A percentile compares a stretch with the other conserved stretches of the same genome.
Conservation (phyloP, 92 coral and sea anemone genomes). For the Muricea muricata region DNA sequence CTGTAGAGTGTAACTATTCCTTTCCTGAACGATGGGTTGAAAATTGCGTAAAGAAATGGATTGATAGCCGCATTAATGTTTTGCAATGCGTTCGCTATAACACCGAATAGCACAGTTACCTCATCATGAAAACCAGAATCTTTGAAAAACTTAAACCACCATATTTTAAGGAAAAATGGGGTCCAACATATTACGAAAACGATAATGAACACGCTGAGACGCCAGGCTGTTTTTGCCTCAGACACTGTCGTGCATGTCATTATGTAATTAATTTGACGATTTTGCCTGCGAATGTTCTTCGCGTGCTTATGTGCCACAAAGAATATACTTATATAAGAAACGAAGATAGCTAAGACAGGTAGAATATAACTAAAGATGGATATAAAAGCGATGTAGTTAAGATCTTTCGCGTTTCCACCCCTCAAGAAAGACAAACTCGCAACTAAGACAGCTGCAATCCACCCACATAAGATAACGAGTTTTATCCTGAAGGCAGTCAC, state of each 20-base stretch:
- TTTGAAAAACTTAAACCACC: neutral
- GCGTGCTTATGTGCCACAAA: constrained; percentile 36
- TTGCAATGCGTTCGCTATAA: neutral
- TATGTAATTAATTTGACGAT: neutral
- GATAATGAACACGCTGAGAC: constrained; percentile 29
- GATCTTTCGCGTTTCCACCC: neutral
- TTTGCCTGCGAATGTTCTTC: constrained; percentile 2
- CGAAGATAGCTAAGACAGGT: constrained; percentile 11
- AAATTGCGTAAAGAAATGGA: constrained; percentile 40
- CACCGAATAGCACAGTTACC: neutral
- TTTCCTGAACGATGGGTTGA: constrained; percentile 9
- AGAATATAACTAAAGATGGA: constrained; percentile 21
- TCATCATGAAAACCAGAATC: too few species aligned
- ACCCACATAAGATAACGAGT: constrained; percentile 1
- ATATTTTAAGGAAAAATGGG: constrained; percentile 20
- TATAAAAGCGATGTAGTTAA: constrained; percentile 8
- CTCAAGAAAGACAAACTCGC: constrained; percentile 21
- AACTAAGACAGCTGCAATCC: constrained; percentile 35
- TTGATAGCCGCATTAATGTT: constrained; percentile 22
- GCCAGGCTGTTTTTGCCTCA: constrained; percentile 32
- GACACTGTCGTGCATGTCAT: neutral
- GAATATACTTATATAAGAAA: constrained; percentile 25
- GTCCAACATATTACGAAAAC: constrained; percentile 36
- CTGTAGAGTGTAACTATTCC: constrained; percentile 3
- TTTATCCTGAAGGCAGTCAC: constrained; percentile 15